Conservation (phyloP, 2,888 invertebrate species). For the Malthinus flaveolus region DNA sequence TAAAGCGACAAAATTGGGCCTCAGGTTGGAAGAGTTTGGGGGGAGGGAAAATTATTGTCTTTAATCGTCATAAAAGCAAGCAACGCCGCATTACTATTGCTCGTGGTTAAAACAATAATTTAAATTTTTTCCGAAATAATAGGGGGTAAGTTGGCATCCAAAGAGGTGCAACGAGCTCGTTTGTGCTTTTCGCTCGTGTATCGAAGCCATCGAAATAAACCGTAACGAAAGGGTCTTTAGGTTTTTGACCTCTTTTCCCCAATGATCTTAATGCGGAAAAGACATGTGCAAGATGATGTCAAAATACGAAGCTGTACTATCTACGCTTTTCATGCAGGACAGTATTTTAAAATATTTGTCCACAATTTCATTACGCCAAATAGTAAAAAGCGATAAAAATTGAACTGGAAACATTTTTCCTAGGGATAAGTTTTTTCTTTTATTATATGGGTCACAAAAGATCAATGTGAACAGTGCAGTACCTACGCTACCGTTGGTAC, state of each 20-base stretch:
- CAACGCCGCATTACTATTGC: background rate
- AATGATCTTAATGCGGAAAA: slow-evolving; percentile 14
- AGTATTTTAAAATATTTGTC: background rate
- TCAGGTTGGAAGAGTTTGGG: too few species aligned
- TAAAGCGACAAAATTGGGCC: too few species aligned
- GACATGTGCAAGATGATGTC: slow-evolving; percentile 19
- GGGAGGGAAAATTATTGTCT: too few species aligned
- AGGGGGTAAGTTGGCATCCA: too few species aligned
- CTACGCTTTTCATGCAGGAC: background rate
- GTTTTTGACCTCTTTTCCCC: slow-evolving; percentile 15
- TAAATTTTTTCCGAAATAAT: too few species aligned
- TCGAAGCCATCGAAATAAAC: too few species aligned
- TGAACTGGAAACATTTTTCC: background rate
- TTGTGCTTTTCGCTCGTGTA: too few species aligned
- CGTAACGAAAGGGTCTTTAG: background rate
- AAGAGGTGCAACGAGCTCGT: too few species aligned
- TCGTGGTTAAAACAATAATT: too few species aligned
- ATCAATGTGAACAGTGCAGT: slow-evolving; percentile 38
- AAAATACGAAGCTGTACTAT: slow-evolving; percentile 7
- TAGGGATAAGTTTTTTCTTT: slow-evolving; percentile 1
- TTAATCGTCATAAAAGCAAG: background rate
- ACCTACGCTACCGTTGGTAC: slow-evolving; percentile 15
- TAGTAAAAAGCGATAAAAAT: background rate
- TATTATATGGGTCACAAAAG: slow-evolving; percentile 41
- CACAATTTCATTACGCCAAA: background rate